Evolutionary conservation across 2,113 vertebrate species (phyloP), one percentile per base, ranked within the genome.

Genomic region (Mastomys natalensis): DNA sequence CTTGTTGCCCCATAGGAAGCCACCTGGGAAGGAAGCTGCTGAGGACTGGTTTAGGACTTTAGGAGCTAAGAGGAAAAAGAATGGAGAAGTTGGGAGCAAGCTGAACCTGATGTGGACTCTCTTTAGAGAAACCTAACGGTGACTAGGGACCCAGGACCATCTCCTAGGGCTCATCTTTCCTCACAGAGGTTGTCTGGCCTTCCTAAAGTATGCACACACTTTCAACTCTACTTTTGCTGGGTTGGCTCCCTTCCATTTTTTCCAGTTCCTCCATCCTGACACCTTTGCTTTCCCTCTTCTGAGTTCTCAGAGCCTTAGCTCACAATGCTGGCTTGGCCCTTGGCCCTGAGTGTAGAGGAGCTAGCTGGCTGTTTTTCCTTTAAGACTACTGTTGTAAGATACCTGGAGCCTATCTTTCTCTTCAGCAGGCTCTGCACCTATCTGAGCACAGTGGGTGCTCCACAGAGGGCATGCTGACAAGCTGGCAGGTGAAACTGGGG

Each of bases 401-500:
- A 81, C 53, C 51, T 1, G n/a, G 55, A 84, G 51, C 53, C 90
- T 0, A 1, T 5, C 3, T 53, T 62, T 31, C 64, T 34, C 40
- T 81, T 34, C 82, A 9, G 13, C 9, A 37, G 66, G 76, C 72
- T 88, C 70, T 43, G 87, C 0, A 19, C 48, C 53, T 1, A 0
- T 24, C 68, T 40, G 40, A 48, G 43, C 85, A 24, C 74, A 51
- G 45, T 2, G 1, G 22, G 58, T 37, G 13, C 55, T 85, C 84
- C 26, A 74, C 48, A 9, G 26, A 4, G 53, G 17, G 60, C 64
- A 31, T 11, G 51, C 43, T n/a, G 43, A 45, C 11, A 1, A 34
- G 4, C 21, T 15, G 37, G 55, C 34, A 60, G 89, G 60, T 15
- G 1, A 24, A 12, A 0, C 0, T 0, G 0, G 8, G 62, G 58